A percentile compares a stretch with the other conserved stretches of the same genome.
phyloP scores from a whole-genome alignment of 1,140 invertebrate species.

The Delia radicum region DNA sequence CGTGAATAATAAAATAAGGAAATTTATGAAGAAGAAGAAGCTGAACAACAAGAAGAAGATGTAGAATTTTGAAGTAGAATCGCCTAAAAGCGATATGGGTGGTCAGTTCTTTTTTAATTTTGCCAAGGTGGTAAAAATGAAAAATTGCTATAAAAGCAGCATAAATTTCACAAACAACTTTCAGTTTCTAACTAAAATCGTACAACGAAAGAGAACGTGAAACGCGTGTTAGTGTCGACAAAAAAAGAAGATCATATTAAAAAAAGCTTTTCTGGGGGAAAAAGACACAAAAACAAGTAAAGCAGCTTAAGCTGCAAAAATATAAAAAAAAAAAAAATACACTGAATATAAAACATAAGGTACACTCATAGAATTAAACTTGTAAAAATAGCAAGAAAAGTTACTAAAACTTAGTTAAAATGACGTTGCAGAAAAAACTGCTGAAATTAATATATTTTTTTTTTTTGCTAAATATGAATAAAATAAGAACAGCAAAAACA shows the following conservation, averaged over 20 bases:
- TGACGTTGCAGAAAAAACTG: too few relatives aligned
- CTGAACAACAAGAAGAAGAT: neutral
- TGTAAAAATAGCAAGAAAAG: too few relatives aligned
- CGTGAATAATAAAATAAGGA: neutral
- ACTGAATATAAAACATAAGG: too few relatives aligned
- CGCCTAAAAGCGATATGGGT: neutral
- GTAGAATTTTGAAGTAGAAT: neutral
- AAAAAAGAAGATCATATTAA: neutral
- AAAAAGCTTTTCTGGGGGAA: neutral
- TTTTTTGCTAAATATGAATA: too few relatives aligned
- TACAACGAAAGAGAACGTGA: constrained; percentile 20
- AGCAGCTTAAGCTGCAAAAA: neutral
- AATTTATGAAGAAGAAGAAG: neutral
- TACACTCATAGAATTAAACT: too few relatives aligned
- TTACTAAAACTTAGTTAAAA: too few relatives aligned
- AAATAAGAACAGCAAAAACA: too few relatives aligned
- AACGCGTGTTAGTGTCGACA: neutral
- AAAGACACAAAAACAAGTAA: too few relatives aligned
- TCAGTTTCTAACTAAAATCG: constrained; percentile 48
- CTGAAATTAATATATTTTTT: too few relatives aligned
- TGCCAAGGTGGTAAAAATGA: neutral
- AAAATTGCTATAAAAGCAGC: constrained; percentile 47
- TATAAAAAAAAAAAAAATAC: too few relatives aligned
- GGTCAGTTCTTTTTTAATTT: too few relatives aligned
- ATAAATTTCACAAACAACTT: constrained; percentile 41